phyloP scores from a whole-genome alignment of 2,797 vertebrate genomes.

The Vespertilio murinus region DNA sequence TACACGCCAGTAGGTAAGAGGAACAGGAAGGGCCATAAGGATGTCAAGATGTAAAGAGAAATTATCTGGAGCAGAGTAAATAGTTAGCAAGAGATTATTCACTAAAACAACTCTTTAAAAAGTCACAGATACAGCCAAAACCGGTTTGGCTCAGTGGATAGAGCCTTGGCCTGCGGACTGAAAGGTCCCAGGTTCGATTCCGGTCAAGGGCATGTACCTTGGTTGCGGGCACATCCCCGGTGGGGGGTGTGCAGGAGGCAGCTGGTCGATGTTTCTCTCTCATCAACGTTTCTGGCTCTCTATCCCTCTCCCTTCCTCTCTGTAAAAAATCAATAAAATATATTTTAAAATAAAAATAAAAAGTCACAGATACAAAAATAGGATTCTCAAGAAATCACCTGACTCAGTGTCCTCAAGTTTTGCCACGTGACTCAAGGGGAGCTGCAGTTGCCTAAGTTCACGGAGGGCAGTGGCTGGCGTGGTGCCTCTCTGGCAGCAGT shows the following conservation, averaged over 20 bases:
- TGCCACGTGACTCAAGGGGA: background rate
- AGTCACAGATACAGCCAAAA: background rate
- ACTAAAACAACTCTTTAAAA: background rate
- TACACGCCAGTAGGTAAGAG: background rate
- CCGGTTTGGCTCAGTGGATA: no score
- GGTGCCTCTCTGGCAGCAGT: background rate
- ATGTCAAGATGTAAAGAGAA: conserved; percentile 24
- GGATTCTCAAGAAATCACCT: background rate
- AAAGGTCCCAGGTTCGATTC: no score
- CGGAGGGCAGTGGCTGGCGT: background rate
- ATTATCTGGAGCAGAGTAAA: background rate
- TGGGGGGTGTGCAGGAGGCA: no score
- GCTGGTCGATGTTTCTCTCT: no score
- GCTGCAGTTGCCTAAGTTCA: background rate
- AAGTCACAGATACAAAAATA: conserved; percentile 1
- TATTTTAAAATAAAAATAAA: no score
- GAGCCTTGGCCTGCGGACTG: no score
- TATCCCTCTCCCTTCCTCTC: no score
- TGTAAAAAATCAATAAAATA: no score
- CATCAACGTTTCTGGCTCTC: no score
- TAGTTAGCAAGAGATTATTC: background rate
- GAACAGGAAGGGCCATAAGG: background rate
- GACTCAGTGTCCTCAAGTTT: background rate
- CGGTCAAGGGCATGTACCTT: no score
- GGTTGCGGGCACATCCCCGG: no score